phyloP scores from a whole-genome alignment of 1,140 invertebrate genomes.

The Procambarus clarkii region DNA sequence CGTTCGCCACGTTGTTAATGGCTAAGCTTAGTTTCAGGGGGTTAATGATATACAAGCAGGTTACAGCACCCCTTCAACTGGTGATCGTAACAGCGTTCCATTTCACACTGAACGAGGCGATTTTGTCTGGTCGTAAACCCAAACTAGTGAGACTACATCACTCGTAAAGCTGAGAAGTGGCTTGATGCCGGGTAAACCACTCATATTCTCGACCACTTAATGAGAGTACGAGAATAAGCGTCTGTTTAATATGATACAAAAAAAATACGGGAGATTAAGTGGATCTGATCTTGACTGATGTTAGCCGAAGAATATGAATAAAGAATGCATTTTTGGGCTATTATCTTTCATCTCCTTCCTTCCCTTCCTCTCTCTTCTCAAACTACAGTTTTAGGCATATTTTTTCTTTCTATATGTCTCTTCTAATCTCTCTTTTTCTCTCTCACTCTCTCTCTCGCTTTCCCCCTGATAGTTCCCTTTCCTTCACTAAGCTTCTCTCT shows the following conservation, averaged over 20 bases:
- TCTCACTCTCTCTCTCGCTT: constrained; percentile 14
- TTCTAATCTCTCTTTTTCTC: neutral
- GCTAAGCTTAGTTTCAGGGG: too few relatives aligned
- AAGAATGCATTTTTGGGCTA: too few relatives aligned
- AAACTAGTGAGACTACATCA: neutral
- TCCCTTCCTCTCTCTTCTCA: neutral
- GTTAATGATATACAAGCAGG: neutral
- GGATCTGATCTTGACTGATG: too few relatives aligned
- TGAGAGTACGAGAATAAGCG: neutral
- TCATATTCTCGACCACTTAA: neutral
- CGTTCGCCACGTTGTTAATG: too few relatives aligned
- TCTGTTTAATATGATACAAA: neutral
- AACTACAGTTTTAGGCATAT: neutral
- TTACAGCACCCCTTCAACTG: neutral
- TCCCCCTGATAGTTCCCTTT: neutral
- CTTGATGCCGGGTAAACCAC: neutral
- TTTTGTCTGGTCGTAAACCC: neutral
- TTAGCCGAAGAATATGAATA: too few relatives aligned
- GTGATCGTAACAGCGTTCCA: neutral
- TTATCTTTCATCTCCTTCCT: neutral
- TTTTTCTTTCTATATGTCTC: neutral
- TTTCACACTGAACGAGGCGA: neutral
- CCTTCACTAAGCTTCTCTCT: neutral
- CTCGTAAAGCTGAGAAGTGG: neutral
- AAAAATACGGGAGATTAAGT: neutral